These are phyloP conservation scores for Varecia variegata DNA, from an alignment of 2,797 vertebrate genomes.

Conservation along the genomic window DNA sequence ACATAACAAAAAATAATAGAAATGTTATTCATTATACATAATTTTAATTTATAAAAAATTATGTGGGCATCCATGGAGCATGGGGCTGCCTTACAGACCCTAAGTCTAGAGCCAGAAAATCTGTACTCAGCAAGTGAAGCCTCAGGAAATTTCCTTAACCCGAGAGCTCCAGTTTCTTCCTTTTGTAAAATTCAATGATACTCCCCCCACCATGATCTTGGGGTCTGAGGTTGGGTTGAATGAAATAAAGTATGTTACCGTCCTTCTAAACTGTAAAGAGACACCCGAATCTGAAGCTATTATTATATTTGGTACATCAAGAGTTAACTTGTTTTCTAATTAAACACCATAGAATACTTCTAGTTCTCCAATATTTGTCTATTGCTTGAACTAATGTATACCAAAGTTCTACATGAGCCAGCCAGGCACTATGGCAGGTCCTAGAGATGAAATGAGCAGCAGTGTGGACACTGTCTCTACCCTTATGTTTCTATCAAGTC, in stretches of 20 bases:
- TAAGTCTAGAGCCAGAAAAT: not conserved
- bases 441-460: not conserved
- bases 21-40: not conserved
- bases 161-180: not conserved
- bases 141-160: not conserved
- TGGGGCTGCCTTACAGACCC: not conserved
- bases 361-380: not conserved
- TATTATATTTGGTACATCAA: not conserved
- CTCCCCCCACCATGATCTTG: not conserved
- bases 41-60: slow-evolving; percentile 17
- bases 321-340: not conserved
- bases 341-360: not conserved
- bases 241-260: not conserved
- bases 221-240: not conserved
- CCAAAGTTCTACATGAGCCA: not conserved
- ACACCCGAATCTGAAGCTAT: not conserved
- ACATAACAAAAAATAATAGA: not conserved
- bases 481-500: not conserved
- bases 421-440: not conserved
- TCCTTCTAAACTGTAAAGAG: not conserved
- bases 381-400: not conserved
- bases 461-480: not conserved
- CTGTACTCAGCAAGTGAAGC: not conserved
- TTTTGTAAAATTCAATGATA: not conserved
- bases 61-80: not conserved